Base-by-base conservation (phyloP, 1,140 invertebrate species). In the Piezodorus guildinii region DNA sequence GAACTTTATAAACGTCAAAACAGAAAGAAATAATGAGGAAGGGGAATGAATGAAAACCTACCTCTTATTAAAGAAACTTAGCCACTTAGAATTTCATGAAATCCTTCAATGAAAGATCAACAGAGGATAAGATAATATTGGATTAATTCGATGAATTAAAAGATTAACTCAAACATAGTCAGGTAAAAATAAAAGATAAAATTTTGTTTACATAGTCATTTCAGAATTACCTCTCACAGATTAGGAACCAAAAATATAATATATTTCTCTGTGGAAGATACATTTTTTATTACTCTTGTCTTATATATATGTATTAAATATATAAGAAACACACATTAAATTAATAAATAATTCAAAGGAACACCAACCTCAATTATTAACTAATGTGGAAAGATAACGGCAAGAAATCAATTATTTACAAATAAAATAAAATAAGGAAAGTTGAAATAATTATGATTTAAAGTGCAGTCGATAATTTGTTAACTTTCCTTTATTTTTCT, bases 141-240 rank as follows among this genome's bases (percentile, higher is more conserved):
- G 12, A 39, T 12, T 39, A 39, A 10, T 39, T 10, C 6, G 34
- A 39, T 6, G 12, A 39, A 6, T 10, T 10, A 39, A 6, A 39
- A 39, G 12, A 39, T 10, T n/a, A n/a, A n/a, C n/a, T n/a, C n/a
- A n/a, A n/a, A n/a, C n/a, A n/a, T n/a, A n/a, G n/a, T n/a, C n/a
- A n/a, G n/a, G n/a, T n/a, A n/a, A n/a, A n/a, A n/a, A n/a, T n/a
- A n/a, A 10, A 39, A 39, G 12, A 39, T 6, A 39, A 39, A 39
- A 39, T 6, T 39, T 39, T 10, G 34, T 39, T 39, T 10, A 12
- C 3, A 39, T 10, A 39, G 34, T 39, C 12, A 10, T 39, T 39
- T 39, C 39, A 60, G 14, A 60, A 60, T 39, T 19, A 56, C 39
- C 34, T n/a, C 46, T 17, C 44, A 43, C 46, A 62, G 60, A 43